phyloP scores from a whole-genome alignment of 2,113 vertebrate species.

The Anseranas semipalmata region DNA sequence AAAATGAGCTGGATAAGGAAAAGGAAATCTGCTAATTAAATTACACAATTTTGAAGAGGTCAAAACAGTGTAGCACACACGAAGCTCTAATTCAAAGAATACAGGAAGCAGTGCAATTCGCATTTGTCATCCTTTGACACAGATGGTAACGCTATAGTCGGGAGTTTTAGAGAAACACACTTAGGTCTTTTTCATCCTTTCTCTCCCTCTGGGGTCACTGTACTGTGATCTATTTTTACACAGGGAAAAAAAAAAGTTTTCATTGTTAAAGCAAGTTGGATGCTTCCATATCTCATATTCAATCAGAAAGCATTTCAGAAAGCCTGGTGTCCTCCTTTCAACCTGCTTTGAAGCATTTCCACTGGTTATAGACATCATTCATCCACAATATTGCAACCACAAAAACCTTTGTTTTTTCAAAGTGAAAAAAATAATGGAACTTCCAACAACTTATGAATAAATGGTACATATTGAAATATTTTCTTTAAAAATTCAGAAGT shows the following conservation, averaged over 20 bases:
- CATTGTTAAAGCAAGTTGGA: constrained; percentile 63
- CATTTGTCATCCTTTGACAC: constrained; percentile 51
- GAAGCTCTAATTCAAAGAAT: constrained; percentile 42
- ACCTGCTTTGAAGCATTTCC: constrained; percentile 28
- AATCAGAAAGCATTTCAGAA: constrained; percentile 55
- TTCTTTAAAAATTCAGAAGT: constrained; percentile 10
- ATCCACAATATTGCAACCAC: not conserved
- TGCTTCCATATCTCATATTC: constrained; percentile 37
- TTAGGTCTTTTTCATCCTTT: constrained; percentile 14
- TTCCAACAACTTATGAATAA: not conserved
- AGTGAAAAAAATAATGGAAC: not conserved
- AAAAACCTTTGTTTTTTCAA: not conserved
- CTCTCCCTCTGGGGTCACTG: constrained; percentile 30
- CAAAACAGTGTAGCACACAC: constrained; percentile 17
- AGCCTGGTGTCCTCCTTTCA: constrained; percentile 15
- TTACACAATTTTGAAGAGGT: constrained; percentile 6
- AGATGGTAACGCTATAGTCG: constrained; percentile 31
- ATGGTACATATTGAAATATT: not conserved
- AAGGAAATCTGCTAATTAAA: constrained; percentile 41
- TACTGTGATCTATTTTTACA: constrained; percentile 60
- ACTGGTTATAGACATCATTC: not conserved
- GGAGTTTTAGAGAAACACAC: not conserved
- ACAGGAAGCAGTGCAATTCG: not conserved
- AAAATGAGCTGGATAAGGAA: not conserved
- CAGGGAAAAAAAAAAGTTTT: constrained; percentile 27